Conservation (phyloP, 2,888 invertebrate species). For the Cataglyphis cursor region DNA sequence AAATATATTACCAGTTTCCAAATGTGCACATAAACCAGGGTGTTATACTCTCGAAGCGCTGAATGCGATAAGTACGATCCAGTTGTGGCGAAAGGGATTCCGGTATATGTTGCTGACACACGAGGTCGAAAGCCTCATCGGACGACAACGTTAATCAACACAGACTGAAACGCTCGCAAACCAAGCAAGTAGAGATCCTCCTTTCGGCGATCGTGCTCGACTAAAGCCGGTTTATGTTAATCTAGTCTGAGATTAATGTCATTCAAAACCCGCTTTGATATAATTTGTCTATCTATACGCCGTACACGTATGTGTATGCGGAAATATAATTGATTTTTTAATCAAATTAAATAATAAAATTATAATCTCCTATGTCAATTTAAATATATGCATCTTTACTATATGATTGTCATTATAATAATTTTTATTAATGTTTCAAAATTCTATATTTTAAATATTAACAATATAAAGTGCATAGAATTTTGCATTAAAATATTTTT, state of each 20-base stretch:
- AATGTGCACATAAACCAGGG: neutral
- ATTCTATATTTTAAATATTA: neutral
- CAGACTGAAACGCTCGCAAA: slow-evolving; percentile 31
- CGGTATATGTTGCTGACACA: slow-evolving; percentile 35
- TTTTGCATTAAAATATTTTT: neutral
- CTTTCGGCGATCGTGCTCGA: slow-evolving; percentile 52
- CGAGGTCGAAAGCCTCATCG: slow-evolving; percentile 34
- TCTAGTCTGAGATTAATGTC: slow-evolving; percentile 31
- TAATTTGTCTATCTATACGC: neutral
- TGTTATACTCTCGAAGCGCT: slow-evolving; percentile 40
- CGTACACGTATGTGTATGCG: neutral
- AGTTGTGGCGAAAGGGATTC: slow-evolving; percentile 65
- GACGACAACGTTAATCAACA: slow-evolving; percentile 67
- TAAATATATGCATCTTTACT: neutral
- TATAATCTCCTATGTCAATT: neutral
- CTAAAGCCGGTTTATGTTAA: slow-evolving; percentile 40
- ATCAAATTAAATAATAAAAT: too few relatives aligned
- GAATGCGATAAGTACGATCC: slow-evolving; percentile 43
- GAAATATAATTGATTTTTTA: slow-evolving; percentile 19
- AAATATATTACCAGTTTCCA: neutral
- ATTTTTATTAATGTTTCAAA: neutral
- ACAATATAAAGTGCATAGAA: neutral
- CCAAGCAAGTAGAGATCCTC: slow-evolving; percentile 34
- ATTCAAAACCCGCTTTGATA: neutral
- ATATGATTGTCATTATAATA: neutral